phyloP scores from a whole-genome alignment of 2,113 vertebrate genomes.

The Aviceda subcristata region DNA sequence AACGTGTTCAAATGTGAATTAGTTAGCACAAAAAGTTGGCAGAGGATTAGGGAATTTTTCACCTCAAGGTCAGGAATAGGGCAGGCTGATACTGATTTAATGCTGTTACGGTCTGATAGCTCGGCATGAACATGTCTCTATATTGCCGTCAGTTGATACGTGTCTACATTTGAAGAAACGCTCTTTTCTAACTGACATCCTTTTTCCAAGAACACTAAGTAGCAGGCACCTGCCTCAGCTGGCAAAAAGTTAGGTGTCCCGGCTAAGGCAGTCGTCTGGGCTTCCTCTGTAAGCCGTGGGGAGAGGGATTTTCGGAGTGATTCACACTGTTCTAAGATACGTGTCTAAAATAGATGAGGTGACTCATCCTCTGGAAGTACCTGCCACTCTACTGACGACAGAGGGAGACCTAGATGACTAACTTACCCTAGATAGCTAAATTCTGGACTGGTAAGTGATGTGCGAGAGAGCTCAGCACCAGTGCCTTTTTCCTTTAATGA shows the following conservation, averaged over 20 bases:
- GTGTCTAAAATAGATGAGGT: slow-evolving; percentile 51
- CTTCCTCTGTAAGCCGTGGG: background rate
- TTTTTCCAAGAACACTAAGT: background rate
- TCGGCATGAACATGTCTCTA: background rate
- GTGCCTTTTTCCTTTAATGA: background rate
- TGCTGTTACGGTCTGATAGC: background rate
- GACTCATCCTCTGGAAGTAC: slow-evolving; percentile 53
- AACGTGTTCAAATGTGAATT: background rate
- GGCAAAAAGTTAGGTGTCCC: background rate
- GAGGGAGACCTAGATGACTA: slow-evolving; percentile 60
- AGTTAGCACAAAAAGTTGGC: background rate
- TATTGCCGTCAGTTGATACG: background rate
- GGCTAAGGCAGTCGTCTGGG: background rate
- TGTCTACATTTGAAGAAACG: background rate
- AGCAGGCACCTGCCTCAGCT: background rate
- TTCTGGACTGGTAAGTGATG: background rate
- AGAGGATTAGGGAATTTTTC: background rate
- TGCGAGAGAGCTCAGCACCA: background rate
- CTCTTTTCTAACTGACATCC: background rate
- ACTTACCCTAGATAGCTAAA: slow-evolving; percentile 13
- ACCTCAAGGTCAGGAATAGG: background rate
- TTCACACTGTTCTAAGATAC: slow-evolving; percentile 24
- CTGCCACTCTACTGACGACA: slow-evolving; percentile 34
- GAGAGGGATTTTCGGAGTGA: slow-evolving; percentile 40
- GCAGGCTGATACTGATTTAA: background rate